phyloP scores from a whole-genome alignment of 1,140 invertebrate species.

The Drosophila elegans region DNA sequence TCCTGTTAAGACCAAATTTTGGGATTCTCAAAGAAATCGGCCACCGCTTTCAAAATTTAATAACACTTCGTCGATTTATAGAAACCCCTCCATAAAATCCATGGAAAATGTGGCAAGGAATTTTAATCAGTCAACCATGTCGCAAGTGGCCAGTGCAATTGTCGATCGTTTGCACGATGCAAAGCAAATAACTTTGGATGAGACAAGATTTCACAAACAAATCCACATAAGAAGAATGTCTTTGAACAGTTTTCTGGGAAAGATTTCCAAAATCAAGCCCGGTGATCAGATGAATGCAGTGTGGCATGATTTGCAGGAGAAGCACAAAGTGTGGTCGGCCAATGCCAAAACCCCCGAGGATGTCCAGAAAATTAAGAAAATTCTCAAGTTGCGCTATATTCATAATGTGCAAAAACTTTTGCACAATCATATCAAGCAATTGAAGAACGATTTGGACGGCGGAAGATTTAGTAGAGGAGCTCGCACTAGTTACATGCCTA shows the following conservation, averaged over 20 bases:
- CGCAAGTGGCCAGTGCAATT: not conserved
- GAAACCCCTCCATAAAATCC: not conserved
- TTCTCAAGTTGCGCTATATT: conserved; percentile 5
- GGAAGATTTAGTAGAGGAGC: not conserved
- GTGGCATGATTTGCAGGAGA: not conserved
- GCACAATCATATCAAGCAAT: not conserved
- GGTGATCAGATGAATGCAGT: not conserved
- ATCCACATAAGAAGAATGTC: not conserved
- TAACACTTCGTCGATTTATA: too few relatives aligned
- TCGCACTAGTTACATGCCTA: not conserved
- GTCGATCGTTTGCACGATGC: not conserved
- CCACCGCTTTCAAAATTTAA: not conserved
- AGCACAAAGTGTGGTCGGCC: not conserved
- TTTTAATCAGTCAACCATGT: not conserved
- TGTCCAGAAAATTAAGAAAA: not conserved
- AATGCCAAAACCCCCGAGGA: not conserved
- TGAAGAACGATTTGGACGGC: not conserved
- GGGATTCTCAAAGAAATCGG: not conserved
- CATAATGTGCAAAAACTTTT: not conserved
- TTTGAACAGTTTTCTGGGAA: not conserved
- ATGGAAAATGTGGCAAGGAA: not conserved
- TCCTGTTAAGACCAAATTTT: not conserved
- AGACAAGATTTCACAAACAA: not conserved
- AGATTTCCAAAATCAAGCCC: not conserved
- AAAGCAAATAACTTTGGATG: not conserved